Evolutionary conservation across 2,888 invertebrate genomes (phyloP), one percentile per base, ranked within the genome.

Genomic region (Polyommatus icarus): DNA sequence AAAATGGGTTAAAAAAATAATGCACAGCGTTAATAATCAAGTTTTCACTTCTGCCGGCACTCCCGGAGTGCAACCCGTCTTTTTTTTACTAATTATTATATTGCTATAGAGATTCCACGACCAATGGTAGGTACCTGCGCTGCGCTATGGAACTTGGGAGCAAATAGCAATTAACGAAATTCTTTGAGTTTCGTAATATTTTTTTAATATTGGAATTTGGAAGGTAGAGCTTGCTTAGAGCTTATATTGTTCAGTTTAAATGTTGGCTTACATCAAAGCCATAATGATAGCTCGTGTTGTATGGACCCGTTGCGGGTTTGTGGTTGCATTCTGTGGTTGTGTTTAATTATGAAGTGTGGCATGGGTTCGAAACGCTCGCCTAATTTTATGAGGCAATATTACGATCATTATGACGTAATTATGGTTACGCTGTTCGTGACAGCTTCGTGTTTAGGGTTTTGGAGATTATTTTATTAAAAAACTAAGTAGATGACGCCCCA

Each of bases 291-390:
- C 29, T 67, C 15, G 29, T 67, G 67, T 67, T 4, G 29, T 24
- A 20, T 29, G 15, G 29, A 46, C 12, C 29, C 67, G 29, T 67
- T 67, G 67, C 29, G 67, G 67, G 29, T 15, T 32, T 67, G 67
- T 67, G 67, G 67, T 67, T 67, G 8, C 67, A 67, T 67, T 29
- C 15, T 67, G 67, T 32, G 67, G 67, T 67, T 32, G 67, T 67
- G 67, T 32, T 67, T 67, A 32, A 67, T 67, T 67, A 67, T 67
- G 29, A 29, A 67, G 29, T 67, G 15, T 29, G 67, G 67, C 29
- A 29, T 15, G 61, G 67, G 29, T 32, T 67, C 67, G 29, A 67
- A 67, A 67, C 15, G 67, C 24, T 61, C 29, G 29, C 67, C 67
- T 67, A 67, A 67, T 67, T 67, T 15, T 32, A 29, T 29, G 24